phyloP scores from a whole-genome alignment of 2,888 invertebrate species.

The Heliconius cydno region DNA sequence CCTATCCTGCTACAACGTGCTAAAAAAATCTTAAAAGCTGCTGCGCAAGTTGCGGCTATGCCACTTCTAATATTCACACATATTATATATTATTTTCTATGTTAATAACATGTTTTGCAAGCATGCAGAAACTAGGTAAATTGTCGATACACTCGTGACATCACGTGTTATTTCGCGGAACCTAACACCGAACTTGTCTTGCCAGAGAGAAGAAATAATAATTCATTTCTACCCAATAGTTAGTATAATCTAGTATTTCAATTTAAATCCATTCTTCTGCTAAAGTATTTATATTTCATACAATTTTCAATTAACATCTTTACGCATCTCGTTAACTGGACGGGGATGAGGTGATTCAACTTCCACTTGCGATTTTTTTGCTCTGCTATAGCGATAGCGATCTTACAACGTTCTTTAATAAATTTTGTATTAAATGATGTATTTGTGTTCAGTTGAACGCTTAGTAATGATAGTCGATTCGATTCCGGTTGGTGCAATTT shows the following conservation, averaged over 20 bases:
- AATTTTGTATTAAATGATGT: slow-evolving; percentile 3
- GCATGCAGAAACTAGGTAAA: too few relatives aligned
- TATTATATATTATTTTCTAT: too few relatives aligned
- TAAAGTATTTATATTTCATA: slow-evolving; percentile 8
- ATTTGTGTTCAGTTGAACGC: not conserved
- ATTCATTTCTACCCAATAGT: not conserved
- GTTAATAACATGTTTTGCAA: too few relatives aligned
- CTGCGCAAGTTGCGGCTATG: too few relatives aligned
- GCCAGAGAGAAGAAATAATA: not conserved
- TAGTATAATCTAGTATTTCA: not conserved
- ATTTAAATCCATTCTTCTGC: too few relatives aligned
- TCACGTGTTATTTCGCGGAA: not conserved
- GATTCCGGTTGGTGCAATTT: not conserved
- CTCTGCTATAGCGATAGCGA: slow-evolving; percentile 6
- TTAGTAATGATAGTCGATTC: not conserved
- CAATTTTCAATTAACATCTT: slow-evolving; percentile 12
- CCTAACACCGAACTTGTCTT: not conserved
- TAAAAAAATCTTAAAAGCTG: too few relatives aligned
- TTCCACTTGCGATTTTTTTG: slow-evolving; percentile 21
- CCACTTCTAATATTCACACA: too few relatives aligned
- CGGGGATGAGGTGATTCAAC: slow-evolving; percentile 23
- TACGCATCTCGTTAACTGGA: slow-evolving; percentile 8
- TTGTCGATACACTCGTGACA: too few relatives aligned
- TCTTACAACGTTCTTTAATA: slow-evolving; percentile 20
- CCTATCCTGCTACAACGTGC: too few relatives aligned